Conservation (phyloP, 2,113 vertebrate genomes). For the Solea senegalensis region DNA sequence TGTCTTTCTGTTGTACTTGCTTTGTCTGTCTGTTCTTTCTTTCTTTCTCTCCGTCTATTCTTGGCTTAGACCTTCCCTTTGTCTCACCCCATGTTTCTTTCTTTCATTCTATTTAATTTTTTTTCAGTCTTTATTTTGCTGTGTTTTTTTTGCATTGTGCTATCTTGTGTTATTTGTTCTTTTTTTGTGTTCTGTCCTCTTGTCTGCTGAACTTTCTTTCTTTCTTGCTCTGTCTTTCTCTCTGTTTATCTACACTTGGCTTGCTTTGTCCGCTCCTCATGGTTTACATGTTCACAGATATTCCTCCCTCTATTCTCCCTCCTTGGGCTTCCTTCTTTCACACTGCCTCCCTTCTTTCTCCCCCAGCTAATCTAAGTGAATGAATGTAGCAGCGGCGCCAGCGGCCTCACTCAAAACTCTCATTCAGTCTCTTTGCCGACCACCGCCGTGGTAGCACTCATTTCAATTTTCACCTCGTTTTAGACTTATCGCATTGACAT, state of each 20-base stretch:
- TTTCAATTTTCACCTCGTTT: slow-evolving; percentile 77
- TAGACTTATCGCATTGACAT: slow-evolving; percentile 74
- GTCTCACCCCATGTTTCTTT: too few relatives aligned
- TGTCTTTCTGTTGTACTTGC: not conserved
- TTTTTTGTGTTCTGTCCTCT: too few relatives aligned
- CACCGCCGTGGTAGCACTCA: slow-evolving; percentile 60
- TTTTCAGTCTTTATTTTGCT: too few relatives aligned
- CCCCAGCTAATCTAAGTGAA: slow-evolving; percentile 51
- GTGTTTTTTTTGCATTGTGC: too few relatives aligned
- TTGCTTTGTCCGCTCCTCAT: slow-evolving; percentile 1
- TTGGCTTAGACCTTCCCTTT: too few relatives aligned
- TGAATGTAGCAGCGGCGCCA: slow-evolving; percentile 38
- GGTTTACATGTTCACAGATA: slow-evolving; percentile 12
- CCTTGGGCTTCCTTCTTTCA: not conserved
- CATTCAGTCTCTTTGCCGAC: slow-evolving; percentile 51
- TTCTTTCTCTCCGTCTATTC: not conserved
- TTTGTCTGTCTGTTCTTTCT: not conserved
- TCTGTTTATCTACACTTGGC: not conserved
- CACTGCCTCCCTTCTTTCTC: slow-evolving; percentile 24
- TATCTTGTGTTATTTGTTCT: too few relatives aligned
- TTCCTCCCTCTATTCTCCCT: not conserved
- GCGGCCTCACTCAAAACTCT: slow-evolving; percentile 24
- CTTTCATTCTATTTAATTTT: too few relatives aligned
- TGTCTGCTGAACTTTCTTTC: not conserved
- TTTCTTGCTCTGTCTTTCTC: not conserved